These are phyloP conservation scores for Sander lucioperca DNA, from an alignment of 2,113 vertebrate genomes.

Conservation along the genomic window DNA sequence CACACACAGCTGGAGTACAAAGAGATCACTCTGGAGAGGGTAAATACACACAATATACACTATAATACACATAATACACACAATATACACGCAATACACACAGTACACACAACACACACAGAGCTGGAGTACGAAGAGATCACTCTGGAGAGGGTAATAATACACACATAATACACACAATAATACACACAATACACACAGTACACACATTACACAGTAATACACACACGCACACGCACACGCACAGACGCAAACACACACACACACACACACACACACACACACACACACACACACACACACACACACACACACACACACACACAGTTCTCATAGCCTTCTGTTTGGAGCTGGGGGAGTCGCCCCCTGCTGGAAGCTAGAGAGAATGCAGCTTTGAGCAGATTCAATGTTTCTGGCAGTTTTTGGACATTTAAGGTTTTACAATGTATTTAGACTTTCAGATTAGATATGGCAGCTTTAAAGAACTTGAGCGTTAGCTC, in stretches of 20 bases:
- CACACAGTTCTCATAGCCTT: no score
- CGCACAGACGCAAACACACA: not conserved
- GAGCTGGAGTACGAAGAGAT: no score
- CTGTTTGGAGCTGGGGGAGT: no score
- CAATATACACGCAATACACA: not conserved
- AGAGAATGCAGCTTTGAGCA: no score
- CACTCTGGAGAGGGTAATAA: not conserved
- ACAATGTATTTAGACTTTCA: no score
- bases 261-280: not conserved
- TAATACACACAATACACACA: not conserved
- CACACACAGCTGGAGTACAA: no score
- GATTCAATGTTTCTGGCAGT: no score
- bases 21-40: conserved; percentile 87
- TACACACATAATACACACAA: not conserved
- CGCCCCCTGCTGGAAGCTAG: no score
- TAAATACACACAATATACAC: conserved; percentile 52
- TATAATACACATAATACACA: not conserved
- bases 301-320: not conserved
- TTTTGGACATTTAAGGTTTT: no score
- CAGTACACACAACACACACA: no score
- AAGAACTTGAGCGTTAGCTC: no score
- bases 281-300: not conserved
- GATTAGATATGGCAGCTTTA: no score
- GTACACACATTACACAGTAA: not conserved
- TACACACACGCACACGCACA: not conserved